A percentile compares a stretch with the other conserved stretches of the same genome.
Evolutionary conservation across 1,140 invertebrate species (phyloP).

Genomic region (Heliconius hermathena): DNA sequence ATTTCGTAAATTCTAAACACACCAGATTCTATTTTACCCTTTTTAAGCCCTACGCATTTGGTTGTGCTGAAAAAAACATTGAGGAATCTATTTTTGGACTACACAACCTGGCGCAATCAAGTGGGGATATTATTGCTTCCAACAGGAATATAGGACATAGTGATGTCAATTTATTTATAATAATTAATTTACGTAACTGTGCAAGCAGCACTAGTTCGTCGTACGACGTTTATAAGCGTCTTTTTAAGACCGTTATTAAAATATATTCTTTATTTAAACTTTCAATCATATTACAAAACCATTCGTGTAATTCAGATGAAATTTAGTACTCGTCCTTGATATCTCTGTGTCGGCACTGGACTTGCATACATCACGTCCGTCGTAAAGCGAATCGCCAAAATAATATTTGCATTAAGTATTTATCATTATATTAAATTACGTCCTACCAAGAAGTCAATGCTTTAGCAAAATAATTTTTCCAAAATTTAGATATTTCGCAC

Average conservation of each 20-base stretch:
- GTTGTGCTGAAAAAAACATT: conserved; percentile 41
- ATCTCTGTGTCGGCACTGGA: conserved; percentile 42
- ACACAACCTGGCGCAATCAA: conserved; percentile 26
- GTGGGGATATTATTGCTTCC: conserved; percentile 52
- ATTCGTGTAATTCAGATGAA: conserved; percentile 45
- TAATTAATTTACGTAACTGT: conserved; percentile 52
- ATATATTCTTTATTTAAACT: conserved; percentile 49
- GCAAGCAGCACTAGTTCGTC: conserved; percentile 53
- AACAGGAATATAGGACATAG: conserved; percentile 53
- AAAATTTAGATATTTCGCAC: conserved; percentile 69
- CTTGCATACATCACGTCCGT: conserved; percentile 61
- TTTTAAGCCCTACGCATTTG: neutral
- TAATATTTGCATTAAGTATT: conserved; percentile 50
- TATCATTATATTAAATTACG: conserved; percentile 32
- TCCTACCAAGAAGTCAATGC: conserved; percentile 69
- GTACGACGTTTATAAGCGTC: conserved; percentile 56
- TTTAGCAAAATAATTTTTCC: conserved; percentile 78
- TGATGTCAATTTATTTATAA: conserved; percentile 57
- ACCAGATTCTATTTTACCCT: conserved; percentile 10
- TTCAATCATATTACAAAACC: conserved; percentile 62
- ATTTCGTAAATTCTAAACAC: conserved; percentile 33
- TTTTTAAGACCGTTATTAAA: conserved; percentile 66
- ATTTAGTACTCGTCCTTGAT: conserved; percentile 41
- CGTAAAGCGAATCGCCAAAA: conserved; percentile 60
- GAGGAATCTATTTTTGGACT: conserved; percentile 44